Percentiles rank a stretch among this genome's conserved stretches.
Evolutionary conservation across 2,797 vertebrate species (phyloP).

Genomic region (Xenentodon cancila): DNA sequence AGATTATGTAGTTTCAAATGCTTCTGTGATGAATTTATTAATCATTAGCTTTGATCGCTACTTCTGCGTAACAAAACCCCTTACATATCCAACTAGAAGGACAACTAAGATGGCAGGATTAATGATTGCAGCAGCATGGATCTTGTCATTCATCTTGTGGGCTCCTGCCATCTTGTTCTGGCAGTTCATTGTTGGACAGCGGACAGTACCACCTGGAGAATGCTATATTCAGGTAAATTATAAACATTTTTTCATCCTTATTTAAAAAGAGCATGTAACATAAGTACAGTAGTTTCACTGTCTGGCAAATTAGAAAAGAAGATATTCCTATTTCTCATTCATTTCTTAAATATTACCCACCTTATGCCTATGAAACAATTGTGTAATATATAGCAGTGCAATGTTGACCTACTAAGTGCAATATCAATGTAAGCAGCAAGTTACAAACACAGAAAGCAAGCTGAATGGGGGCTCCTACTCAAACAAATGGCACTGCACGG

Average conservation of each 20-base stretch:
- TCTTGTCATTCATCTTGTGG: slow-evolving; percentile 97
- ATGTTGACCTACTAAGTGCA: too few species aligned
- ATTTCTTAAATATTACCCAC: too few species aligned
- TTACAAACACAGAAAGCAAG: too few species aligned
- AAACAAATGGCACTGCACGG: too few species aligned
- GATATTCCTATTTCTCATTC: too few species aligned
- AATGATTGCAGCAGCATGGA: slow-evolving; percentile 88
- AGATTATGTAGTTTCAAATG: slow-evolving; percentile 97
- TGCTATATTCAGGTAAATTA: slow-evolving; percentile 89
- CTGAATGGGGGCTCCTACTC: too few species aligned
- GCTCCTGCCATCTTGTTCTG: slow-evolving; percentile 97
- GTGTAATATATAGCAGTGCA: too few species aligned
- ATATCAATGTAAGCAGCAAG: too few species aligned
- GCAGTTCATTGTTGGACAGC: slow-evolving; percentile 84
- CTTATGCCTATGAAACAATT: too few species aligned
- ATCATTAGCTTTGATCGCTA: slow-evolving; percentile 99
- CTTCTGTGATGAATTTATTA: slow-evolving; percentile 97
- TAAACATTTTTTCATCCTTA: background rate
- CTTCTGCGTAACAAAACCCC: slow-evolving; percentile 98
- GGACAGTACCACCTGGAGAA: slow-evolving; percentile 79
- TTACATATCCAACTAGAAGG: slow-evolving; percentile 92
- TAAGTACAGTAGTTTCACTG: too few species aligned
- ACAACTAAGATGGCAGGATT: slow-evolving; percentile 99
- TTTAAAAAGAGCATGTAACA: background rate
- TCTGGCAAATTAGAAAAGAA: too few species aligned